These are phyloP conservation scores for Musca domestica DNA, from an alignment of 1,140 invertebrate genomes.

Conservation along the genomic window DNA sequence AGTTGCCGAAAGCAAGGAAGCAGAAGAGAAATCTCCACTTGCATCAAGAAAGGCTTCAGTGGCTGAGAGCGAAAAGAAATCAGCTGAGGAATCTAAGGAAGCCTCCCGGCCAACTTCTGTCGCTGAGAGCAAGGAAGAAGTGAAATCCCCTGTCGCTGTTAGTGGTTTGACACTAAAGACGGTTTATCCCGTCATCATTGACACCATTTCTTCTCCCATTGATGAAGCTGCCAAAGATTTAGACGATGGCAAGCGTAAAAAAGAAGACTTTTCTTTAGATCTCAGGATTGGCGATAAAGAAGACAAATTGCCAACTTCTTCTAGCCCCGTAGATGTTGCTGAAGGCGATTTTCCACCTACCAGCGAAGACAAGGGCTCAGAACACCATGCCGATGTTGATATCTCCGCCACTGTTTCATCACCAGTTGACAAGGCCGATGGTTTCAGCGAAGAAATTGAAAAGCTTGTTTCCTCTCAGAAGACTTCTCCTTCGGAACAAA, in stretches of 20 bases:
- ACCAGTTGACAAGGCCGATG: slow-evolving; percentile 42
- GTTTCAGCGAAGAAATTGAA: not conserved
- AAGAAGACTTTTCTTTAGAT: slow-evolving; percentile 3
- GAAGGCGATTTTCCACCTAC: slow-evolving; percentile 36
- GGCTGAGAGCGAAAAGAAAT: slow-evolving; percentile 26
- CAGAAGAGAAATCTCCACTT: slow-evolving; percentile 13
- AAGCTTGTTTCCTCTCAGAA: slow-evolving; percentile 31
- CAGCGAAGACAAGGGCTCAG: slow-evolving; percentile 14
- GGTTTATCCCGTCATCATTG: slow-evolving; percentile 25
- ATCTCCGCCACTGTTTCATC: slow-evolving; percentile 39
- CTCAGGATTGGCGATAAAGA: slow-evolving; percentile 18
- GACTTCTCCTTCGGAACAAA: not conserved
- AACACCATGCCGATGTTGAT: slow-evolving; percentile 30
- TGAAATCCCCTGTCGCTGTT: slow-evolving; percentile 27
- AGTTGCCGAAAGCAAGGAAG: slow-evolving; percentile 21
- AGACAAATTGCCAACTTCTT: slow-evolving; percentile 37
- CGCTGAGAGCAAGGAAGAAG: slow-evolving; percentile 23
- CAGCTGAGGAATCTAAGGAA: not conserved
- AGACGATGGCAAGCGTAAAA: not conserved
- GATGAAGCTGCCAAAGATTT: slow-evolving; percentile 34
- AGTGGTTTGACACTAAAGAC: not conserved
- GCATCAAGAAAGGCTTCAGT: slow-evolving; percentile 31
- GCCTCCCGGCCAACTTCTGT: slow-evolving; percentile 25
- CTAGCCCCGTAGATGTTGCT: slow-evolving; percentile 46
- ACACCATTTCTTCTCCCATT: slow-evolving; percentile 43